Conservation (phyloP, 2,797 vertebrate genomes). For the Karalla daura region DNA sequence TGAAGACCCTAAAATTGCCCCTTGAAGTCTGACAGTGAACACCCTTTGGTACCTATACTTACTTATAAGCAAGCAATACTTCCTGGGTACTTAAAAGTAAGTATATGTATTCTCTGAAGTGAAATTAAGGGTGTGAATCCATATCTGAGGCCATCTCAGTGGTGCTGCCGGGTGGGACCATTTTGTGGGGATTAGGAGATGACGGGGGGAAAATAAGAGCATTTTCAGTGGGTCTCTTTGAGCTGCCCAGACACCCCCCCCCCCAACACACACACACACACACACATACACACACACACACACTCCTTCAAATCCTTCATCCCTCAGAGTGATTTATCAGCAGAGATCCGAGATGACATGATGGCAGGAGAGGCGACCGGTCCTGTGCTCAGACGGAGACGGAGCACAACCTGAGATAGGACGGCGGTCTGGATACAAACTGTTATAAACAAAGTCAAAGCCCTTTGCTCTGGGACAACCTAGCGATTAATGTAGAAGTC, state of each 20-base stretch:
- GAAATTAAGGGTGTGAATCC: not conserved
- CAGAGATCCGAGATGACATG: conserved; percentile 27
- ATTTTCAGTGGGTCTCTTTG: conserved; percentile 26
- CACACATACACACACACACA: too few species aligned
- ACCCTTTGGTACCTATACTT: too few species aligned
- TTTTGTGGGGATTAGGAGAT: not conserved
- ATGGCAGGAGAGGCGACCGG: conserved; percentile 19
- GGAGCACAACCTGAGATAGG: conserved; percentile 13
- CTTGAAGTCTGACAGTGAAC: too few species aligned
- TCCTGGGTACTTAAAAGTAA: not conserved
- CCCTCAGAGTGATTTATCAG: conserved; percentile 46
- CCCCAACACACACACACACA: too few species aligned
- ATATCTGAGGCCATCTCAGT: not conserved
- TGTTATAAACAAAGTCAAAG: conserved; percentile 6
- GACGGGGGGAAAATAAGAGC: not conserved
- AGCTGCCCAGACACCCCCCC: conserved; percentile 11
- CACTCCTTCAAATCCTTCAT: conserved; percentile 43
- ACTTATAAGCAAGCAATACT: not conserved
- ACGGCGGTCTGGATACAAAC: conserved; percentile 15
- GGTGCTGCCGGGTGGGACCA: not conserved
- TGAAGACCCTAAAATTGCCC: too few species aligned
- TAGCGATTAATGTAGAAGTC: too few species aligned
- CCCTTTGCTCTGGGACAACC: too few species aligned
- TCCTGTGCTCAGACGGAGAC: conserved; percentile 7
- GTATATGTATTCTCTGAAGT: not conserved